A percentile compares a stretch with the other conserved stretches of the same genome.
Conservation (phyloP, 2,888 invertebrate species). For the Pseudolycoriella hygida region DNA sequence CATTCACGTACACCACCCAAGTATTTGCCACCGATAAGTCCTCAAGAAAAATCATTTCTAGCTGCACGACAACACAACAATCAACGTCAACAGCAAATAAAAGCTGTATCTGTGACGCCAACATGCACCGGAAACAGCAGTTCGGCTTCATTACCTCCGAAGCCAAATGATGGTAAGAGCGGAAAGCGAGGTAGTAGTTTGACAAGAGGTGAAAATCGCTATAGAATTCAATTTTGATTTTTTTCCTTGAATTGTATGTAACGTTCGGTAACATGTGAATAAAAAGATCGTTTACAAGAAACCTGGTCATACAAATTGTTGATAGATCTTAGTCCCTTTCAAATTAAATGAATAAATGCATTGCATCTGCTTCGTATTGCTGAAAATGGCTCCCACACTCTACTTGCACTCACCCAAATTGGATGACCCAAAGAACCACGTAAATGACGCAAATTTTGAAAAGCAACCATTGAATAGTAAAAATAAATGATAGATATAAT, state of each 20-base stretch:
- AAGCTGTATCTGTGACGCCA: constrained; percentile 4
- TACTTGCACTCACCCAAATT: too few species aligned
- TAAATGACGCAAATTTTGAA: too few species aligned
- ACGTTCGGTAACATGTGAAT: too few species aligned
- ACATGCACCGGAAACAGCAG: constrained; percentile 6
- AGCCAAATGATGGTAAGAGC: constrained; percentile 11
- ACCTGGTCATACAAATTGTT: too few species aligned
- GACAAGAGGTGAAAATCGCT: constrained; percentile 13
- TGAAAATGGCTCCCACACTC: too few species aligned
- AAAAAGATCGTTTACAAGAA: too few species aligned
- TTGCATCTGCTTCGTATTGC: not conserved
- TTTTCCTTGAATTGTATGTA: not conserved
- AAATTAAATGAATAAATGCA: not conserved
- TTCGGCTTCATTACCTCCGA: constrained; percentile 10
- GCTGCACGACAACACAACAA: constrained; percentile 2
- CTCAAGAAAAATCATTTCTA: constrained; percentile 6
- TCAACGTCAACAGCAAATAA: constrained; percentile 4
- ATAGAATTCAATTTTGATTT: constrained; percentile 14
- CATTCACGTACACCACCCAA: constrained; percentile 13
- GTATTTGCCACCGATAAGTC: constrained; percentile 10
- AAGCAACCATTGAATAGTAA: too few species aligned
- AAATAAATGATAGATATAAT: too few species aligned
- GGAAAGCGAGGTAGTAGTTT: constrained; percentile 11
- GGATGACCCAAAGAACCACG: too few species aligned
- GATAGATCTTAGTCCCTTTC: too few species aligned